phyloP scores from a whole-genome alignment of 2,113 vertebrate species.

The Dasyurus viverrinus region DNA sequence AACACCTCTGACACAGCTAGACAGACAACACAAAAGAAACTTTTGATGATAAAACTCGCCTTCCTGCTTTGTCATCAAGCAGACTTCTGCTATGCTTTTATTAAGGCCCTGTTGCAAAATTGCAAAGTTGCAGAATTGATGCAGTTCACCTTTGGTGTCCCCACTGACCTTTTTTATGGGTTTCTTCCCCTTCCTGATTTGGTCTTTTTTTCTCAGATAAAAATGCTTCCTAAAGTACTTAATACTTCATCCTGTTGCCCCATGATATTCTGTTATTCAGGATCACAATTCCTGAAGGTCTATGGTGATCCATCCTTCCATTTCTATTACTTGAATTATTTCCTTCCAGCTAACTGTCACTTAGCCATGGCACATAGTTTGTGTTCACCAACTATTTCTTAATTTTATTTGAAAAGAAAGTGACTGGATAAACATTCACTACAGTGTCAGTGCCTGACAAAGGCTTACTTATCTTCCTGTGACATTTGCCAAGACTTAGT shows the following conservation, averaged over 20 bases:
- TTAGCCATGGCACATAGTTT: constrained; percentile 9
- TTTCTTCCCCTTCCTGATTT: not conserved
- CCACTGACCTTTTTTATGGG: not conserved
- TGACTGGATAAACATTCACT: not conserved
- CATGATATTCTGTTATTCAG: not conserved
- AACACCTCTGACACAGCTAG: not conserved
- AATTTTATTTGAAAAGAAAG: not conserved
- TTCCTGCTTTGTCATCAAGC: constrained; percentile 39
- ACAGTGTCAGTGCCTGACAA: not conserved
- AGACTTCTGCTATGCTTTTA: constrained; percentile 33
- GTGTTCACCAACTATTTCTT: not conserved
- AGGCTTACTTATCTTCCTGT: not conserved
- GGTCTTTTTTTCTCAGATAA: not conserved
- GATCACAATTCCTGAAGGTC: not conserved
- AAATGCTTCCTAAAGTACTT: not conserved
- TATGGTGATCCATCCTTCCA: not conserved
- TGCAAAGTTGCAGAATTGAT: not conserved
- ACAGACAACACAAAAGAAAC: constrained; percentile 20
- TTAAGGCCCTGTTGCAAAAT: not conserved
- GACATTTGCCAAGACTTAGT: constrained; percentile 1
- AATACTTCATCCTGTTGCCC: not conserved
- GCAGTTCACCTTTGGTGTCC: not conserved
- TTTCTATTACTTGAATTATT: not conserved
- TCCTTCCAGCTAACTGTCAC: constrained; percentile 9
- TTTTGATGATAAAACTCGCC: not conserved